Conservation (phyloP, 2,888 invertebrate genomes). For the Malachius bipustulatus region DNA sequence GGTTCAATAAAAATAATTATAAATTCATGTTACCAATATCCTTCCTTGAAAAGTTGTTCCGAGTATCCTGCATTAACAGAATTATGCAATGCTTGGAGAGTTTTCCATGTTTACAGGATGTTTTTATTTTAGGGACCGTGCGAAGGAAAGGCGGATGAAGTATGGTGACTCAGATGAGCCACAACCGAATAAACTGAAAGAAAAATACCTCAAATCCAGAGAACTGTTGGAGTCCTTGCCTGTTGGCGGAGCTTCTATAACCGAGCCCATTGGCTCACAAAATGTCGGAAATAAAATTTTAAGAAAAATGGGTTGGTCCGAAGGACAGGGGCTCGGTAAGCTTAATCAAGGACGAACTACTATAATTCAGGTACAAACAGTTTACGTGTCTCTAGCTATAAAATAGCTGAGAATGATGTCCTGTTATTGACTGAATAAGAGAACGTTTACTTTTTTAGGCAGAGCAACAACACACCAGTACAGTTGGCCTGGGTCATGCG, state of each 20-base stretch:
- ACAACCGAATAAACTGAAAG: slow-evolving; percentile 59
- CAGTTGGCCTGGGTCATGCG: slow-evolving; percentile 80
- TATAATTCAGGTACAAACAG: slow-evolving; percentile 71
- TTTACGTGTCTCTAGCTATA: too few relatives aligned
- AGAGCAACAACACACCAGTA: slow-evolving; percentile 40
- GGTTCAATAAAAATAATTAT: too few relatives aligned
- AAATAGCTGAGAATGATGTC: too few relatives aligned
- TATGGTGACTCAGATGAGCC: slow-evolving; percentile 82
- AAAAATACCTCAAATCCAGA: slow-evolving; percentile 53
- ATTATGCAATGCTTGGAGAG: too few relatives aligned
- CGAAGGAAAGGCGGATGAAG: slow-evolving; percentile 88
- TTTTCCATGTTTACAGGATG: too few relatives aligned
- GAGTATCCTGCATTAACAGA: slow-evolving; percentile 87
- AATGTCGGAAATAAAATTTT: slow-evolving; percentile 91
- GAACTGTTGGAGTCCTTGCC: slow-evolving; percentile 38
- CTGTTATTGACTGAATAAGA: background rate
- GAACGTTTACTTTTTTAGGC: slow-evolving; percentile 36
- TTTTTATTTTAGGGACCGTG: slow-evolving; percentile 94
- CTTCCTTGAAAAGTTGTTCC: too few relatives aligned
- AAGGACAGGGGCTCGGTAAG: slow-evolving; percentile 91
- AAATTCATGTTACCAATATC: too few relatives aligned
- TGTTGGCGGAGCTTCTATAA: slow-evolving; percentile 44
- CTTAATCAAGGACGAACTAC: slow-evolving; percentile 85
- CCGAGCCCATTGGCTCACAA: slow-evolving; percentile 65
- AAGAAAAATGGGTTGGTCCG: slow-evolving; percentile 99